These are phyloP conservation scores for Passer domesticus DNA, from an alignment of 2,113 vertebrate genomes.

Conservation along the genomic window DNA sequence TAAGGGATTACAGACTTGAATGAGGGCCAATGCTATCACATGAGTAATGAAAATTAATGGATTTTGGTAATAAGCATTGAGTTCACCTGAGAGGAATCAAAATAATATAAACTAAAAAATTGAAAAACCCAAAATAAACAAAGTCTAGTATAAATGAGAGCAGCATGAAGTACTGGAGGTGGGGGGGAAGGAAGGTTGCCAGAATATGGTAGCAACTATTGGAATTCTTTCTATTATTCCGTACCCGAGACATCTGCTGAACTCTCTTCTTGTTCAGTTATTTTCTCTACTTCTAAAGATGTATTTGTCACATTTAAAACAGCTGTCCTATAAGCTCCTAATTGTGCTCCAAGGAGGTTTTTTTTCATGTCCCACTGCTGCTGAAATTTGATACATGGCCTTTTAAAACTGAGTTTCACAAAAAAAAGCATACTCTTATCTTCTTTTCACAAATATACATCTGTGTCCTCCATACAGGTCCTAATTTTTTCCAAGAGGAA, in stretches of 20 bases:
- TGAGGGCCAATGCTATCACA: neutral
- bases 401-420: neutral
- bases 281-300: neutral
- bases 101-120: neutral
- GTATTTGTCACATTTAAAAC: neutral
- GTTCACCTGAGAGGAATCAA: neutral
- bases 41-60: neutral
- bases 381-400: neutral
- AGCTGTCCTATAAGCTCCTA: neutral
- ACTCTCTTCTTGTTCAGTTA: neutral
- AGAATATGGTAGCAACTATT: neutral
- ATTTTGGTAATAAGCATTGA: neutral
- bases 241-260: neutral
- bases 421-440: accelerated
- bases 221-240: neutral
- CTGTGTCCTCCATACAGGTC: neutral
- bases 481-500: neutral
- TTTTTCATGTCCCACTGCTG: neutral
- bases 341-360: neutral
- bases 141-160: neutral
- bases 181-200: neutral
- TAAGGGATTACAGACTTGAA: neutral
- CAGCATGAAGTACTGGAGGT: neutral
- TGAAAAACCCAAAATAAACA: neutral
- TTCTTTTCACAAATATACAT: neutral